Percentiles rank a stretch among this genome's conserved stretches.
Conservation (phyloP, 2,888 invertebrate genomes). For the Cantharis lateralis region DNA sequence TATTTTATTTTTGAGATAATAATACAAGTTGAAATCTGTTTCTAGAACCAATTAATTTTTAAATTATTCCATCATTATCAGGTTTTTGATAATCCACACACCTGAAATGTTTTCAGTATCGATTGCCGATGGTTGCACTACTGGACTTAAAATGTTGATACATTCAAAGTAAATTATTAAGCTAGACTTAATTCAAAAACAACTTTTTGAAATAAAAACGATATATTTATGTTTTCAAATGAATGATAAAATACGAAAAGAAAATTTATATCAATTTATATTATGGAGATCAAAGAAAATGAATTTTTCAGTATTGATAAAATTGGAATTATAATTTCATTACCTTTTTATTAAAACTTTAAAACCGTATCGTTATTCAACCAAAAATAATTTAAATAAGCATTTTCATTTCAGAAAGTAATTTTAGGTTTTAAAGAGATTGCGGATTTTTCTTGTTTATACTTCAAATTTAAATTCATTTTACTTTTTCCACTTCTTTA, state of each 20-base stretch:
- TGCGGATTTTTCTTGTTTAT: background rate
- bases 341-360: background rate
- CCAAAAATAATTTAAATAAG: background rate
- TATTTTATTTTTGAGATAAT: too few relatives aligned
- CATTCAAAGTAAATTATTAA: background rate
- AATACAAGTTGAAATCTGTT: background rate
- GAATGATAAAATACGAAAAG: background rate
- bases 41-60: background rate
- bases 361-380: background rate
- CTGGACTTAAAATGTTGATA: background rate
- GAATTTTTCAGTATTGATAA: background rate
- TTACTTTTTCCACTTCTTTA: background rate
- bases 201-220: background rate
- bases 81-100: background rate
- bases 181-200: background rate
- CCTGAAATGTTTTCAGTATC: background rate
- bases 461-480: background rate
- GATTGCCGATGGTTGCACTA: background rate
- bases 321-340: background rate
- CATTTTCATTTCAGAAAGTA: background rate
- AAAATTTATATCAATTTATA: background rate
- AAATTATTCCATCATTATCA: background rate
- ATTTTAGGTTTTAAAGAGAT: background rate
- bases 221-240: background rate
- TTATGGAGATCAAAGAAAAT: background rate